Conservation (phyloP, 2,797 vertebrate species). For the Melopsittacus undulatus region DNA sequence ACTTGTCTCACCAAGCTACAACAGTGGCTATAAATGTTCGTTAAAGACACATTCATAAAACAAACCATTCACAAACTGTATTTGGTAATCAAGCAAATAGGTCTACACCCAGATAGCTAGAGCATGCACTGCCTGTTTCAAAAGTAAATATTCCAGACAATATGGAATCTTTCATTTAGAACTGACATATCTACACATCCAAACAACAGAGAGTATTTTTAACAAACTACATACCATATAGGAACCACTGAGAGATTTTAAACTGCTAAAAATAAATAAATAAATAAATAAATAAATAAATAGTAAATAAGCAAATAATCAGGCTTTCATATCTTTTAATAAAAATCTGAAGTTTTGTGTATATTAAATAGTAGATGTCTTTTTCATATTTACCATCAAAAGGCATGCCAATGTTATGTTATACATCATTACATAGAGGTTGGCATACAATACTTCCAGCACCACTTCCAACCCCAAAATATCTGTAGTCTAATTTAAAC, state of each 20-base stretch:
- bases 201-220: not conserved
- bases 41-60: not conserved
- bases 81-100: not conserved
- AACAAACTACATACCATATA: fast-evolving
- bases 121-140: not conserved
- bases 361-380: not conserved
- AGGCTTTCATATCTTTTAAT: not conserved
- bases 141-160: not conserved
- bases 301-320: not conserved
- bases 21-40: not conserved
- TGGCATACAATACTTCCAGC: not conserved
- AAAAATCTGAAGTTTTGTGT: not conserved
- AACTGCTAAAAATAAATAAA: not conserved
- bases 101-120: not conserved
- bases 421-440: not conserved
- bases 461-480: not conserved
- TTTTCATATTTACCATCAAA: not conserved
- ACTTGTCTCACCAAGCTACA: not conserved
- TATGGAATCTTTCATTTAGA: not conserved
- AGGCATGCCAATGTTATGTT: not conserved
- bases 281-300: not conserved
- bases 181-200: not conserved
- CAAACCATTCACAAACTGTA: not conserved
- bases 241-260: not conserved
- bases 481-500: not conserved